Evolutionary conservation across 2,888 invertebrate species (phyloP), one percentile per base, ranked within the genome.

Genomic region (Aromia moschata): DNA sequence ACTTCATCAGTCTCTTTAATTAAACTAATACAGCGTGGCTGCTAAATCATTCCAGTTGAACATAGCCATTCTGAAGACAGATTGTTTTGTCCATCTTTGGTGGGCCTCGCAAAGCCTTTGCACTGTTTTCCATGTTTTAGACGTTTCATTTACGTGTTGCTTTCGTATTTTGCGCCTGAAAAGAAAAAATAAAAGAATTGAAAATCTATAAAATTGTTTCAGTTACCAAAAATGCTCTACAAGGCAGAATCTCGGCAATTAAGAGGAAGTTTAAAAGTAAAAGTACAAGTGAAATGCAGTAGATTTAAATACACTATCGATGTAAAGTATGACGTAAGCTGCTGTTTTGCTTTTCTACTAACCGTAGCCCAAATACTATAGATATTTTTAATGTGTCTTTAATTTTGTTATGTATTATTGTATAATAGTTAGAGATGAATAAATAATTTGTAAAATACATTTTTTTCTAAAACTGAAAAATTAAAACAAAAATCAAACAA

Each of bases 141-240:
- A n/a, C n/a, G 25, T 25, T 5, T 5, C 25, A 25, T 25, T 5
- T 25, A 25, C 25, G 4, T 25, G 7, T 5, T 25, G 7, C 25
- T 25, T 5, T 25, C 25, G 7, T 25, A 25, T 25, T 25, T 5
- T 25, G 7, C 3, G 4, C 25, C n/a, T n/a, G n/a, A n/a, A n/a
- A 25, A 25, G 25, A 25, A 25, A 25, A 25, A 15, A 2, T 12
- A 12, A 25, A 30, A 17, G 25, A 25, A 46, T 46, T 58, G 49
- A 58, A 62, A 37, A 43, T 33, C 30, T 33, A 55, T 49, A 44
- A 54, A n/a, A 60, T 63, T 69, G 61, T 69, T 69, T 69, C 67
- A 67, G 67, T 62, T 62, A 41, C 62, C 33, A 69, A 69, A 64
- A 65, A 65, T 36, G 51, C 64, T 54, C 43, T 69, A 44, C 62